These are phyloP conservation scores for Mamestra configurata DNA, from an alignment of 1,140 invertebrate genomes.

Conservation along the genomic window DNA sequence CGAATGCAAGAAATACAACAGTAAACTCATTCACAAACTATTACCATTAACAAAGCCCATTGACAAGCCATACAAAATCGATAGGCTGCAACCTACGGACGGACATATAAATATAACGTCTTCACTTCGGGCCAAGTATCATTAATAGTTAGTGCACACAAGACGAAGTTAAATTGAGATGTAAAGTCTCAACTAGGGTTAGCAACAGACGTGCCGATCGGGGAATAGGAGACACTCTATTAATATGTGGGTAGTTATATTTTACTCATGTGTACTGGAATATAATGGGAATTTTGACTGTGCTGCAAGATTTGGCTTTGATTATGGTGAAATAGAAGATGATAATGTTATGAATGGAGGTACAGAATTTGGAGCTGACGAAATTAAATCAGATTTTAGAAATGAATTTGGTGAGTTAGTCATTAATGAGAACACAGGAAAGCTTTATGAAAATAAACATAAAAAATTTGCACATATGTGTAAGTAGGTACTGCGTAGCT, in stretches of 20 bases:
- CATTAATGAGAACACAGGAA: too few species aligned
- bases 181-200: constrained; percentile 50
- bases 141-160: constrained; percentile 52
- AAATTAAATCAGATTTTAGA: too few species aligned
- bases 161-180: constrained; percentile 71
- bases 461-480: too few species aligned
- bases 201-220: constrained; percentile 12
- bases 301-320: too few species aligned
- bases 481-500: too few species aligned
- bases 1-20: too few species aligned
- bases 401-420: too few species aligned
- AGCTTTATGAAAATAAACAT: too few species aligned
- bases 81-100: constrained; percentile 7
- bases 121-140: constrained; percentile 28
- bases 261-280: not conserved
- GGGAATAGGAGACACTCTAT: constrained; percentile 11
- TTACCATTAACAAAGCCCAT: not conserved
- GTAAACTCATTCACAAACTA: not conserved
- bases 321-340: too few species aligned
- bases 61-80: not conserved
- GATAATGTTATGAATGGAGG: too few species aligned
- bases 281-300: too few species aligned
- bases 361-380: too few species aligned
- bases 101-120: constrained; percentile 26
- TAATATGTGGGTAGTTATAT: not conserved